Evolutionary conservation across 2,888 invertebrate species (phyloP), one percentile per base, ranked within the genome.

Genomic region (Macrophya alboannulata): DNA sequence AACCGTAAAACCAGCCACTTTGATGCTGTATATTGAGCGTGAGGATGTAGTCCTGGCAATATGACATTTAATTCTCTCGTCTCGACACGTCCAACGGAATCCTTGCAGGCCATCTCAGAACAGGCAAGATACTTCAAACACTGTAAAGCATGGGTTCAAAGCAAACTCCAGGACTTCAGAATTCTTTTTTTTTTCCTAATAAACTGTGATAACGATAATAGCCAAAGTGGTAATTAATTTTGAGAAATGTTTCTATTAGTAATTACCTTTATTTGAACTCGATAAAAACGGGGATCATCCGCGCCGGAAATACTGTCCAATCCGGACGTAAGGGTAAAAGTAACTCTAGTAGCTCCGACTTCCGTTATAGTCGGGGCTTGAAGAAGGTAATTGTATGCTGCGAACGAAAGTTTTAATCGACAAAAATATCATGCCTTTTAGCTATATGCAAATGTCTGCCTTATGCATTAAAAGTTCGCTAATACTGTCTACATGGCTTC

Each of bases 41-140:
- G 88, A 76, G 89, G 86, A 83, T 87, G 81, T 77, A 89, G 88
- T 84, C 87, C 86, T 76, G 84, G 85, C 82, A 88, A 82, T n/a
- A 71, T 86, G 62, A 86, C 86, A 10, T 45, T 72, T n/a, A 85
- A 65, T 45, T 74, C 82, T 83, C 85, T 84, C 62, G 89, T 87
- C 65, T 87, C 85, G 68, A 89, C 77, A 68, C 77, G 84, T 77
- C 85, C 86, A 48, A 86, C 76, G 48, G 88, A 89, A 55, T 89
- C 84, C 59, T 86, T 84, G 76, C 88, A 88, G 31, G 86, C 81
- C 45, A 83, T 82, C 55, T 76, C 85, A 55, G 86, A 86, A 71
- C 89, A 88, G 48, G 89, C 89, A 62, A 88, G 77, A 84, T 87
- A 88, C 81, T 87, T 87, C 65, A 89, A 84, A 86, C 89, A 88